Evolutionary conservation across 2,113 vertebrate species (phyloP), one percentile per base, ranked within the genome.

Genomic region (Sphyrna mokarran): DNA sequence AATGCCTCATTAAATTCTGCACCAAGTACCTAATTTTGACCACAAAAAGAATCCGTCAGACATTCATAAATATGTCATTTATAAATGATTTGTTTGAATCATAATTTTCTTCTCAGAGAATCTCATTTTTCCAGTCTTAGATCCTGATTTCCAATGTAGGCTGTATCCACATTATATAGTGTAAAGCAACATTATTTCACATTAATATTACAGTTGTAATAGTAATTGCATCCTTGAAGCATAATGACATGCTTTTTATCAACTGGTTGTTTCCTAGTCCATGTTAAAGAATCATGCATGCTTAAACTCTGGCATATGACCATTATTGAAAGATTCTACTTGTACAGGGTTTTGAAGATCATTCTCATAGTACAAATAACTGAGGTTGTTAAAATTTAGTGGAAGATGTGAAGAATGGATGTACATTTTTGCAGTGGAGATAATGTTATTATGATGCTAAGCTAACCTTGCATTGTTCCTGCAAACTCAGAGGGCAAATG

Each of bases 401-500:
- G 66, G 89, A 66, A n/a, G 33, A 66, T 37, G 2, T 93, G 58
- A 66, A 93, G 18, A 66, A 93, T 37, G 33, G 29, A 93, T 93
- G 63, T n/a, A n/a, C n/a, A 40, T 37, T 66, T 93, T n/a, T 91
- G 58, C 87, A 93, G 89, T n/a, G 7, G 61, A 37, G 33, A n/a
- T 93, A 68, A 93, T 93, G 89, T 93, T 93, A n/a, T 66, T 37
- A 20, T 68, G 61, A 93, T 61, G n/a, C 89, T 54, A 66, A 93
- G 63, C n/a, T 93, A 93, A 93, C 89, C 89, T 93, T 93, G 89
- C 58, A 66, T 33, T 93, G 20, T 93, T 93, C 61, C n/a, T 93
- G 89, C 58, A 93, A 93, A 66, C 89, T 93, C 89, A 93, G 89
- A 93, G 89, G 89, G 89, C 89, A 66, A 66, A 93, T 40, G n/a